Evolutionary conservation across 64 coral and sea anemone genomes (phyloP).

Genomic region (Dendronephthya gigantea): DNA sequence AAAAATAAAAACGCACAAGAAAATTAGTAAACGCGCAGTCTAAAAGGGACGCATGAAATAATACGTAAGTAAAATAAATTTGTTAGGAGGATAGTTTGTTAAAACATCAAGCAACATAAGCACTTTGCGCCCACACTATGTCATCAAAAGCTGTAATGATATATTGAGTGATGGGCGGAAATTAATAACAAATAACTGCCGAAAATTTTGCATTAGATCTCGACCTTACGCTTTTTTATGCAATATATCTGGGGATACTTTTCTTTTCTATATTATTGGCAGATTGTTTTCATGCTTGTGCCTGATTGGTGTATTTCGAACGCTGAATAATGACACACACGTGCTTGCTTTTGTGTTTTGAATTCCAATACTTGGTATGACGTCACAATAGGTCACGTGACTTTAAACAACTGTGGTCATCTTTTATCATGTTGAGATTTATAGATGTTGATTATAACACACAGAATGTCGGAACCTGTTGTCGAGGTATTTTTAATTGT

Average conservation of each 20-base stretch:
- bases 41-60: background rate
- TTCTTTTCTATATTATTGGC: background rate
- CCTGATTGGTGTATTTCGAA: background rate
- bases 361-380: constrained; percentile 12
- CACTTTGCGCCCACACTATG: background rate
- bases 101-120: background rate
- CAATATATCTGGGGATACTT: background rate
- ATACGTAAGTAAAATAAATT: background rate
- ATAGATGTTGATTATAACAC: constrained; percentile 19
- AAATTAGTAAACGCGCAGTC: background rate
- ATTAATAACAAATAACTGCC: constrained; percentile 20
- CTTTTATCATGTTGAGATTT: constrained; percentile 23
- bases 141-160: constrained; percentile 20
- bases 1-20: background rate
- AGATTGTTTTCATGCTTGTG: background rate
- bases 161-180: constrained; percentile 11
- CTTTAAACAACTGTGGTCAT: constrained; percentile 19
- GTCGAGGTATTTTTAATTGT: constrained; percentile 16
- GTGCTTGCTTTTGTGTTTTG: constrained; percentile 18
- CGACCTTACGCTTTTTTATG: background rate
- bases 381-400: constrained; percentile 22
- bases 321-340: background rate
- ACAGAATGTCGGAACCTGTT: background rate
- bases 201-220: background rate
- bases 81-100: background rate